These are phyloP conservation scores for Mycetomoellerius zeteki DNA, from an alignment of 1,140 invertebrate genomes.

Conservation along the genomic window DNA sequence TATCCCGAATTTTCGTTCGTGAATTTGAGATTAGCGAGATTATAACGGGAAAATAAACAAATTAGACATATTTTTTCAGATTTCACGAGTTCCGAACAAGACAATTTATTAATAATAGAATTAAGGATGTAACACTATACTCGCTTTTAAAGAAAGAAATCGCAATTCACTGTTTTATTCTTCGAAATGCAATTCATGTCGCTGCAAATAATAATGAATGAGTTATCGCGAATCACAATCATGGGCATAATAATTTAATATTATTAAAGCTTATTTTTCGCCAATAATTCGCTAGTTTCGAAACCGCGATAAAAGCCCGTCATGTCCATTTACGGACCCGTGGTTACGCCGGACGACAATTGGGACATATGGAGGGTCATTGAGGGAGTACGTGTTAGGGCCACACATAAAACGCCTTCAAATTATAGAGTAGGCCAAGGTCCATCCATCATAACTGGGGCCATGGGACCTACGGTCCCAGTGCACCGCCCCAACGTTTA, in stretches of 20 bases:
- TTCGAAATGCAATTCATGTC: conserved; percentile 10
- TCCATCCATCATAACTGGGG: conserved; percentile 84
- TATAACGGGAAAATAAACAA: conserved; percentile 1
- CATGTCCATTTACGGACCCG: conserved; percentile 9
- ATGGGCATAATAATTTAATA: conserved; percentile 39
- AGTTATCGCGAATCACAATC: conserved; percentile 13
- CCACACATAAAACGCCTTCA: conserved; percentile 86
- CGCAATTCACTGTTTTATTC: not conserved
- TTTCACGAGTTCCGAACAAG: not conserved
- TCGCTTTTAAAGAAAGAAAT: not conserved
- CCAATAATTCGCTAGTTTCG: conserved; percentile 41
- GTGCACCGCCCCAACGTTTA: conserved; percentile 85
- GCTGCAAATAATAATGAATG: conserved; percentile 10
- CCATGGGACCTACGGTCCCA: conserved; percentile 77
- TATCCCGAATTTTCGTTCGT: conserved; percentile 40
- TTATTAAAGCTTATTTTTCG: conserved; percentile 48
- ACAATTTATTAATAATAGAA: not conserved
- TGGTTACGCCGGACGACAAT: conserved; percentile 65
- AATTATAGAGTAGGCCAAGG: conserved; percentile 84
- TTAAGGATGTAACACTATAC: not conserved
- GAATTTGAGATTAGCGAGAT: conserved; percentile 42
- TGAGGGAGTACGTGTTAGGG: conserved; percentile 80
- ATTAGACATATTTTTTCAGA: not conserved
- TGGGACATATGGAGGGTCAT: conserved; percentile 71
- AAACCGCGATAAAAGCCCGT: conserved; percentile 54